Conservation (phyloP, 2,113 vertebrate genomes). For the Vidua chalybeata region DNA sequence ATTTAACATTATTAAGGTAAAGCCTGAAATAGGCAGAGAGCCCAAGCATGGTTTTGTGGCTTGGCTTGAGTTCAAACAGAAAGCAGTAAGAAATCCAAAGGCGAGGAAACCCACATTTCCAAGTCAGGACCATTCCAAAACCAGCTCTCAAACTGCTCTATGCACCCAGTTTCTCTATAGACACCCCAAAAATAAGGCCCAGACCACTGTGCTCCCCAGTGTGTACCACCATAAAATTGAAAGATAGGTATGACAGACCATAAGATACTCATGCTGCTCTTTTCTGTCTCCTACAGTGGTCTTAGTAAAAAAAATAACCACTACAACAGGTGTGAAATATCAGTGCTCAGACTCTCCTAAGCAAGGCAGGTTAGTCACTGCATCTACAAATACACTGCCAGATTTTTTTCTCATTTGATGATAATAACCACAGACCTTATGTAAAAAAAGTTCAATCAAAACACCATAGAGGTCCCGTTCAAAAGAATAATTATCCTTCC, state of each 20-base stretch:
- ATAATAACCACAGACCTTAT: background rate
- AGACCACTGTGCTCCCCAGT: background rate
- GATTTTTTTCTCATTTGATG: background rate
- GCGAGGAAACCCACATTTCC: background rate
- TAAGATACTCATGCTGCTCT: background rate
- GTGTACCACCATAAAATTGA: rapidly evolving
- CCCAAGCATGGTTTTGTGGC: slow-evolving; percentile 8
- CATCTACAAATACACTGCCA: background rate
- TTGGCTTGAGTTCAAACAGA: slow-evolving; percentile 14
- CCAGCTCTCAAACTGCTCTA: background rate
- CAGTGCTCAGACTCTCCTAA: background rate
- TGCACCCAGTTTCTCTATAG: rapidly evolving
- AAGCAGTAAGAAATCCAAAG: background rate
- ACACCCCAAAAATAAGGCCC: background rate
- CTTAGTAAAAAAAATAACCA: background rate
- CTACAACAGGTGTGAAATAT: background rate
- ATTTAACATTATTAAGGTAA: slow-evolving; percentile 18
- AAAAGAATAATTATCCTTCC: background rate
- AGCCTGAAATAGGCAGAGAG: background rate
- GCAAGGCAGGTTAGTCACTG: background rate
- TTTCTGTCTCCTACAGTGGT: background rate
- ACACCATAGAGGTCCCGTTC: background rate
- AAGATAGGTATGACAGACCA: background rate
- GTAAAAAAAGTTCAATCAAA: background rate
- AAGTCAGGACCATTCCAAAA: background rate